A percentile compares a stretch with the other conserved stretches of the same genome.
These are phyloP conservation scores for Chromis chromis DNA, from an alignment of 2,797 vertebrate genomes.

Conservation along the genomic window DNA sequence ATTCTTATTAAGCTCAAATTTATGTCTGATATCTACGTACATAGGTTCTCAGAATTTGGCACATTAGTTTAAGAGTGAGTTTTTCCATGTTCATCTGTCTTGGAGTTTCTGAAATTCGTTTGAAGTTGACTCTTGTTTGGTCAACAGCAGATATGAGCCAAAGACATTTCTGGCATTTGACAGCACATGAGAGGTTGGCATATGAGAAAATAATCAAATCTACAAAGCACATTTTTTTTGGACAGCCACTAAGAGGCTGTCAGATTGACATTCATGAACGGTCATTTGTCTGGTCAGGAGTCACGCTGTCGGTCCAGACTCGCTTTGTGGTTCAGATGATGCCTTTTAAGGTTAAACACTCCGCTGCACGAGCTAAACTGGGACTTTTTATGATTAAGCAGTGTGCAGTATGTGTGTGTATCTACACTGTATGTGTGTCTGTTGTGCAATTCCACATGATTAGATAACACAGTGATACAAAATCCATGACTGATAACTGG, in stretches of 20 bases:
- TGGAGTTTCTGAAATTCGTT: background rate
- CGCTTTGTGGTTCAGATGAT: constrained; percentile 23
- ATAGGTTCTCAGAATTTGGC: background rate
- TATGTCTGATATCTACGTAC: background rate
- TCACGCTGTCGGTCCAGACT: constrained; percentile 37
- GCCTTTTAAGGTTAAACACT: constrained; percentile 67
- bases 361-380: constrained; percentile 19
- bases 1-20: background rate
- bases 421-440: constrained; percentile 3
- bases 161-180: background rate
- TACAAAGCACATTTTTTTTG: background rate
- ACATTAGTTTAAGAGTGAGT: background rate
- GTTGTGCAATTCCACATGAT: constrained; percentile 15
- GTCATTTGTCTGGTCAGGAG: constrained; percentile 35
- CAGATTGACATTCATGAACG: constrained; percentile 20
- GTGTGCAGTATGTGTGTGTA: constrained; percentile 10
- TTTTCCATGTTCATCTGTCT: background rate
- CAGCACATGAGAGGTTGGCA: background rate
- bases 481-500: background rate
- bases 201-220: constrained; percentile 19
- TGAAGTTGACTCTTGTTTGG: background rate
- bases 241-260: background rate
- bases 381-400: constrained; percentile 28
- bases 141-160: background rate
- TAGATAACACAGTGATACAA: constrained; percentile 23